phyloP scores from a whole-genome alignment of 2,888 invertebrate species.

The Endotricha flammealis region DNA sequence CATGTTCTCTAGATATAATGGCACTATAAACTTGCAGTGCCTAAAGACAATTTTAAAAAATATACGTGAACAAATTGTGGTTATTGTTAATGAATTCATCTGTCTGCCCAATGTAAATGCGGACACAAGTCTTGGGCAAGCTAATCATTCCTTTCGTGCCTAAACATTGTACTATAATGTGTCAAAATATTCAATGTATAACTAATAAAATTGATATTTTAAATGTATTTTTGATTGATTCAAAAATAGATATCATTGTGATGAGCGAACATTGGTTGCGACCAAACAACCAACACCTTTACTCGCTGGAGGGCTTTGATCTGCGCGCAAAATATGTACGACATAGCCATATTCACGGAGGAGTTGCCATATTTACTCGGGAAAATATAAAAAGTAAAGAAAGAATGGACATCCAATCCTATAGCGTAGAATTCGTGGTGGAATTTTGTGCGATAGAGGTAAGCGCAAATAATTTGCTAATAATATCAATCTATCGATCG shows the following conservation, averaged over 20 bases:
- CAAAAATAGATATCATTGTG: slow-evolving; percentile 9
- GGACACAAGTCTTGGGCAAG: neutral
- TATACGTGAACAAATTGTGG: neutral
- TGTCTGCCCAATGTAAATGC: neutral
- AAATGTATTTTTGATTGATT: slow-evolving; percentile 5
- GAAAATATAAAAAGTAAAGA: slow-evolving; percentile 7
- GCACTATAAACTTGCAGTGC: slow-evolving; percentile 3
- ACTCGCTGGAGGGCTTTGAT: slow-evolving; percentile 10
- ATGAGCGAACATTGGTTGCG: slow-evolving; percentile 8
- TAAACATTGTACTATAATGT: slow-evolving; percentile 3
- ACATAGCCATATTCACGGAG: too few species aligned
- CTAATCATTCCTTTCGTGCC: slow-evolving; percentile 7
- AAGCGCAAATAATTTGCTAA: neutral
- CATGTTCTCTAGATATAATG: slow-evolving; percentile 11
- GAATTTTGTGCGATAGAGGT: slow-evolving; percentile 9
- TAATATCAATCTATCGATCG: slow-evolving; percentile 9
- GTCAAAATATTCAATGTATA: too few species aligned
- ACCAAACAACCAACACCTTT: slow-evolving; percentile 5
- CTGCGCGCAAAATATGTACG: slow-evolving; percentile 8
- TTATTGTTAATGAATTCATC: neutral
- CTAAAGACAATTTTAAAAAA: slow-evolving; percentile 5
- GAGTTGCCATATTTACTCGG: too few species aligned
- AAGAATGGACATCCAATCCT: slow-evolving; percentile 7
- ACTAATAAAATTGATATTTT: too few species aligned
- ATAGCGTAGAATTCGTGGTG: slow-evolving; percentile 6